Percentiles rank a stretch among this genome's conserved stretches.
Evolutionary conservation across 2,797 vertebrate genomes (phyloP).

Genomic region (Diplodus sargus): DNA sequence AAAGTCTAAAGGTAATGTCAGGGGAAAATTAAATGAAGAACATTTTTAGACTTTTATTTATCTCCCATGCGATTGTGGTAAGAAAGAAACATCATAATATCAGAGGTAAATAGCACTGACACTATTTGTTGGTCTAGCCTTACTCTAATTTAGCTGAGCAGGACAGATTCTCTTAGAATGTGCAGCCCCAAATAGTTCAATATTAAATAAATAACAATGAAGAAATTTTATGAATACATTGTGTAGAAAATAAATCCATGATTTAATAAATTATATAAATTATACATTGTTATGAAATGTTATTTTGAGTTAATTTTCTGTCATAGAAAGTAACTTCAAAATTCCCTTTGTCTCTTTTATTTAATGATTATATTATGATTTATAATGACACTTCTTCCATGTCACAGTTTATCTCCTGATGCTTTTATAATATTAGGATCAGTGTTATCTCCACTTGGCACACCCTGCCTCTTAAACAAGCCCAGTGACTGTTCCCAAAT

Average conservation of each 20-base stretch:
- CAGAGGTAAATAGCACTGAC: not conserved
- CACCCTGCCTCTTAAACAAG: not conserved
- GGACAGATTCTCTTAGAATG: not conserved
- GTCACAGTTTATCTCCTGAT: not conserved
- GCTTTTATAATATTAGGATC: too few relatives aligned
- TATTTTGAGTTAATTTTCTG: not conserved
- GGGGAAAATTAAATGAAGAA: not conserved
- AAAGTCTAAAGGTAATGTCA: not conserved
- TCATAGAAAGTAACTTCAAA: not conserved
- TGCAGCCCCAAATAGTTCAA: not conserved
- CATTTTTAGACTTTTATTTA: not conserved
- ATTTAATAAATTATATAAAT: not conserved
- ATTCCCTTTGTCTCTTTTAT: not conserved
- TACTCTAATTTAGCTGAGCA: not conserved
- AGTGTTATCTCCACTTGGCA: not conserved
- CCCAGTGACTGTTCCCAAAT: not conserved
- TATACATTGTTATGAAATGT: not conserved
- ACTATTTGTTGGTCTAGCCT: not conserved
- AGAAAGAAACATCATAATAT: not conserved
- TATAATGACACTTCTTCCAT: not conserved
- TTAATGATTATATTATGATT: not conserved
- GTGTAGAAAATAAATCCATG: not conserved
- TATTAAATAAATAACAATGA: conserved; percentile 5
- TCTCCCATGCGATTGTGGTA: not conserved
- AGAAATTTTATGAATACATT: not conserved